phyloP scores from a whole-genome alignment of 1,140 invertebrate species.

The Pseudoatta argentina region DNA sequence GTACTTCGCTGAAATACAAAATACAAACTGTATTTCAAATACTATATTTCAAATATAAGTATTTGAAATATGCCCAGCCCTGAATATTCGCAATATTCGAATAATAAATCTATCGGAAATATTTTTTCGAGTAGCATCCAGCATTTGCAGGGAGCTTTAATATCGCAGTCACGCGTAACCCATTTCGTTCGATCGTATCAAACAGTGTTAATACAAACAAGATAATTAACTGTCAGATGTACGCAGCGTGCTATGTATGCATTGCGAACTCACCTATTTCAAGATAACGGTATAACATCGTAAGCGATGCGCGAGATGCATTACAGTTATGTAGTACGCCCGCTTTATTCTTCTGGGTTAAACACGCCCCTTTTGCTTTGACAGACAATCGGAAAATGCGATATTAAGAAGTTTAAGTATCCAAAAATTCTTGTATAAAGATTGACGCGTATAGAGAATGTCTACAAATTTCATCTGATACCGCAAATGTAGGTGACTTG shows the following conservation, averaged over 20 bases:
- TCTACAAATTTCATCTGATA: background rate
- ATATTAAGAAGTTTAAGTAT: constrained; percentile 22
- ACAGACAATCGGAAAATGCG: background rate
- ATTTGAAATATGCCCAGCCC: too few relatives aligned
- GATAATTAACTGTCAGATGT: constrained; percentile 33
- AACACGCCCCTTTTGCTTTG: constrained; percentile 45
- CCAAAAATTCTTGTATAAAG: background rate
- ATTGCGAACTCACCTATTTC: constrained; percentile 51
- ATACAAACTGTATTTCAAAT: too few relatives aligned
- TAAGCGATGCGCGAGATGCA: constrained; percentile 52
- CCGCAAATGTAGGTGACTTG: too few relatives aligned
- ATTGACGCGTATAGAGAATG: background rate
- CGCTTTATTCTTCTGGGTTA: constrained; percentile 39
- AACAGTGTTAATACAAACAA: constrained; percentile 35
- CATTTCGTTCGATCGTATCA: constrained; percentile 7
- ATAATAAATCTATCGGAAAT: constrained; percentile 16
- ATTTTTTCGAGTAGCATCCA: background rate
- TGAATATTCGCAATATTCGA: background rate
- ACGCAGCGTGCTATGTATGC: background rate
- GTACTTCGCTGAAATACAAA: too few relatives aligned
- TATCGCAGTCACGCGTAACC: constrained; percentile 9
- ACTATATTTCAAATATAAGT: too few relatives aligned
- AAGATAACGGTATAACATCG: constrained; percentile 57
- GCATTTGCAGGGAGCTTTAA: background rate
- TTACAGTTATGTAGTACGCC: constrained; percentile 59